Base-by-base conservation (phyloP, 2,888 invertebrate species). In the Catocala nupta region DNA sequence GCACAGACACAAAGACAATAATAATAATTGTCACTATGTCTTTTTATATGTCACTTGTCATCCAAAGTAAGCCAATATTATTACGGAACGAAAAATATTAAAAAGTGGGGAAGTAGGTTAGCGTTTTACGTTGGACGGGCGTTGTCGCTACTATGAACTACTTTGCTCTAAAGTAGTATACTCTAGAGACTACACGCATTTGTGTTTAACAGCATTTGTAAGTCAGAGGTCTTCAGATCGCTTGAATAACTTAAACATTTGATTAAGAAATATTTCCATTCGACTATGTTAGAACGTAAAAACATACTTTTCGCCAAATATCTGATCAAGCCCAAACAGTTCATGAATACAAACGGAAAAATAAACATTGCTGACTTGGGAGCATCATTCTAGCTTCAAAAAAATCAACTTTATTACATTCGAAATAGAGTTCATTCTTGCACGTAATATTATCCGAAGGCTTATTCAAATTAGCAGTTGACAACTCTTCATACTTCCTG, bases 401-500 rank as follows among this genome's bases (percentile, higher is more conserved):
- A 67, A 51, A 39, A 43, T 36, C 39, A 16, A 51, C 55, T 34
- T 47, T 66, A 57, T 16, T 0, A 5, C 0, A 0, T 11, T 0
- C 0, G 0, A 0, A 0, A 8, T 62, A 74, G 12, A 55, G 67
- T 61, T 1, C n/a, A 2, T 55, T 59, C 59, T 71, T 5, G 36
- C 12, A 51, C 25, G 53, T 1, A 1, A 9, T 48, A 7, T 53
- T 5, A 25, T 65, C 16, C 36, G 70, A 75, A 74, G 75, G 77
- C 68, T 74, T 75, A 75, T 77, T 72, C 66, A 77, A 77, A 76
- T 76, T 57, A 64, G 47, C 63, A 57, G 51, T 54, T 63, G 69
- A 59, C 51, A 70, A 63, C 69, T 75, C 63, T 65, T 75, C 47
- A 25, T 6, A 63, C 55, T 81, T 81, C 70, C 78, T 81, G 73